Percentiles rank a stretch among this genome's conserved stretches.
Evolutionary conservation across 2,888 invertebrate species (phyloP).

Genomic region (Drosophila subsilvestris): DNA sequence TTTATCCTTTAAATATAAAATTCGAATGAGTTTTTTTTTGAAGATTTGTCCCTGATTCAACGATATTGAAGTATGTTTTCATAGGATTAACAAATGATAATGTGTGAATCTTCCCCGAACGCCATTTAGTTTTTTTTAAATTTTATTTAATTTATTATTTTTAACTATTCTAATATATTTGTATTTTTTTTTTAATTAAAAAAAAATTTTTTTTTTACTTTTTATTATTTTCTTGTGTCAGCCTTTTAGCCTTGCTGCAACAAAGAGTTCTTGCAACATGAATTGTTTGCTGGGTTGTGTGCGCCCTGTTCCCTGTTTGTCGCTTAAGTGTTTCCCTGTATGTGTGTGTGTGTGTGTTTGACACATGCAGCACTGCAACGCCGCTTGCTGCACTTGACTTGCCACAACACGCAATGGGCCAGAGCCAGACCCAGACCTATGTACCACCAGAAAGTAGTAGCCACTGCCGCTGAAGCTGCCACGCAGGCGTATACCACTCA

Average conservation of each 20-base stretch:
- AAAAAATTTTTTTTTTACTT: no score
- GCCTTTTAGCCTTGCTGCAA: neutral
- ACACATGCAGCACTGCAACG: slow-evolving; percentile 50
- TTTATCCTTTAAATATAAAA: neutral
- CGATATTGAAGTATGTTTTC: no score
- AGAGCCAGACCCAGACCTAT: slow-evolving; percentile 17
- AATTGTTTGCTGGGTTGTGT: slow-evolving; percentile 51
- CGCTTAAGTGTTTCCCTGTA: slow-evolving; percentile 31
- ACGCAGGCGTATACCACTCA: slow-evolving; percentile 74
- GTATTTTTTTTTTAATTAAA: no score
- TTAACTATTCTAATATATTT: no score
- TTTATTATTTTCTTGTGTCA: no score
- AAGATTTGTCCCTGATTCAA: neutral
- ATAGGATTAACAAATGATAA: no score
- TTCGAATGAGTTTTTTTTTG: neutral
- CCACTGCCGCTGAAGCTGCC: slow-evolving; percentile 45
- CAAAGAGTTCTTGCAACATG: neutral
- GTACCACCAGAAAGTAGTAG: slow-evolving; percentile 52
- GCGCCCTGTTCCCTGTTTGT: slow-evolving; percentile 16
- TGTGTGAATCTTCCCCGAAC: neutral
- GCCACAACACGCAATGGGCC: slow-evolving; percentile 71
- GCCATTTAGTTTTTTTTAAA: no score
- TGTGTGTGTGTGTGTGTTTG: slow-evolving; percentile 49
- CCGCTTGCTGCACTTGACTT: slow-evolving; percentile 71
- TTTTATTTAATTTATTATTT: no score